Evolutionary conservation across 2,113 vertebrate species (phyloP).

Genomic region (Myrmecobius fasciatus): DNA sequence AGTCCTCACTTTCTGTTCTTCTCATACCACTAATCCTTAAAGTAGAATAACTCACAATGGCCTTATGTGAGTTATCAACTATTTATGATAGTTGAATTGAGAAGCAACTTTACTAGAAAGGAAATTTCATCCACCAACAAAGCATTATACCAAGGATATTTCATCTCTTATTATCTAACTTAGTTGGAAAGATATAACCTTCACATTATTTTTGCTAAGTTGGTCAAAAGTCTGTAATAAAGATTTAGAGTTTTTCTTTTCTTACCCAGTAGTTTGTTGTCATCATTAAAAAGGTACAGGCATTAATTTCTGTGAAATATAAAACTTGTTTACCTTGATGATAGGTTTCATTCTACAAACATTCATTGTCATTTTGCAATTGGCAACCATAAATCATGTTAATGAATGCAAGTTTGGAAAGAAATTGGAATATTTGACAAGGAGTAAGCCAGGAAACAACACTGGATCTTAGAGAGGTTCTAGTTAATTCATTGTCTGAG

Average conservation of each 20-base stretch:
- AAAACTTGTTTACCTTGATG: not conserved
- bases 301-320: constrained; percentile 6
- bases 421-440: not conserved
- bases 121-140: not conserved
- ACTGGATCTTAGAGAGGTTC: not conserved
- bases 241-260: not conserved
- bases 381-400: constrained; percentile 5
- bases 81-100: not conserved
- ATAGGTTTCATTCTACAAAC: not conserved
- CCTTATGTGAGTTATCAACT: too few relatives aligned
- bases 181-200: not conserved
- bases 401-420: not conserved
- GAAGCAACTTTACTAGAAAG: not conserved
- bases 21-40: not conserved
- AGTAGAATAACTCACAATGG: not conserved
- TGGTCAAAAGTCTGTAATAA: constrained; percentile 1
- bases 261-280: constrained; percentile 35
- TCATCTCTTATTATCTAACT: not conserved
- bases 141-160: not conserved
- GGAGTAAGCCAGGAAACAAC: not conserved
- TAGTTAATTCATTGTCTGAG: not conserved
- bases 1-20: not conserved
- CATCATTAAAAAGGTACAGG: constrained; percentile 28
- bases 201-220: constrained; percentile 2
- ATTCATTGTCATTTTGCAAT: not conserved